Conservation (phyloP, 2,888 invertebrate genomes). For the Lymantria dispar region DNA sequence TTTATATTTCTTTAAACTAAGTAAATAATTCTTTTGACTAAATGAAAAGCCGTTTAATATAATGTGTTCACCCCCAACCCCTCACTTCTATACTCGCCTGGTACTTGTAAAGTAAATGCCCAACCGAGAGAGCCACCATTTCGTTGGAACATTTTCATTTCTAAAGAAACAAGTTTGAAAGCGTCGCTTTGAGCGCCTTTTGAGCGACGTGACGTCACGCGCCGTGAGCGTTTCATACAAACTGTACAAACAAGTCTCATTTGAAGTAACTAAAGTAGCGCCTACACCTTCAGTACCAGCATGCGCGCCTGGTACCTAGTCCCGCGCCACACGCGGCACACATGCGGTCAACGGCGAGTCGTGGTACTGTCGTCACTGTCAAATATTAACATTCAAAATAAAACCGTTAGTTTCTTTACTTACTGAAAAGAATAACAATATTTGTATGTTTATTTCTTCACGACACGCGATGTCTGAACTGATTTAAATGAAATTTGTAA, state of each 20-base stretch:
- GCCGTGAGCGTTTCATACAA: background rate
- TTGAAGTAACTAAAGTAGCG: background rate
- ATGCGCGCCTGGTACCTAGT: background rate
- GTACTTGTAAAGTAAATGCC: background rate
- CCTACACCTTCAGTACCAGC: background rate
- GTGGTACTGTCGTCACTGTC: no score
- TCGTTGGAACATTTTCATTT: background rate
- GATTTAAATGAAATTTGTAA: no score
- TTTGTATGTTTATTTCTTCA: no score
- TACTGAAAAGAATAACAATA: no score
- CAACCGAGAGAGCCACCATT: background rate
- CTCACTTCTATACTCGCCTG: background rate
- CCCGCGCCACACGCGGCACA: background rate
- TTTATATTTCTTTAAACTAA: no score
- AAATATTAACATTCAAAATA: no score
- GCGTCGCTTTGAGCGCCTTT: background rate
- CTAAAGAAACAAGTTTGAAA: background rate
- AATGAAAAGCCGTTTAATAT: no score
- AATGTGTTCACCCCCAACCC: no score
- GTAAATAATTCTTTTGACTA: no score
- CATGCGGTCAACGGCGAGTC: no score
- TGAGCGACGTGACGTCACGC: background rate
- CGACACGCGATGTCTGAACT: no score
- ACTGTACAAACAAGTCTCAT: background rate
- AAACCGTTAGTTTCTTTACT: no score